Evolutionary conservation across 2,797 vertebrate genomes (phyloP).

Genomic region (Artibeus jamaicensis): DNA sequence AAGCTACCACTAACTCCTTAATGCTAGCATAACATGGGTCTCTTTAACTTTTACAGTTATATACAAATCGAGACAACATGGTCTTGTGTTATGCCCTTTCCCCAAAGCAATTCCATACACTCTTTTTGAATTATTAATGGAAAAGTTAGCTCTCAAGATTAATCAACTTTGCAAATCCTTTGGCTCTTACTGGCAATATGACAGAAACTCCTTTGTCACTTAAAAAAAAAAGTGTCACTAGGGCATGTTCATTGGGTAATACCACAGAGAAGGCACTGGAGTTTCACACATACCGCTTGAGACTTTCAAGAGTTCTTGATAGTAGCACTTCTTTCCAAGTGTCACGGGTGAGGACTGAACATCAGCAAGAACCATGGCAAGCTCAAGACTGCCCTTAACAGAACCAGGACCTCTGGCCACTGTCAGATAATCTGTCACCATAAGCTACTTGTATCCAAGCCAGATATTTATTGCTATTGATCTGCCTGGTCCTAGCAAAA

Average conservation of each 20-base stretch:
- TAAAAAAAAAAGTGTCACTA: constrained; percentile 6
- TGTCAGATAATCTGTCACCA: constrained; percentile 88
- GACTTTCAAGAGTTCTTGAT: constrained; percentile 18
- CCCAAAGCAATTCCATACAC: constrained; percentile 56
- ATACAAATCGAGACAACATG: constrained; percentile 9
- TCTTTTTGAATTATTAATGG: constrained; percentile 53
- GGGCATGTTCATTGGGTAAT: constrained; percentile 20
- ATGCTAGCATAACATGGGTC: background rate
- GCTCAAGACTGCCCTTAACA: constrained; percentile 78
- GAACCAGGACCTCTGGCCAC: constrained; percentile 85
- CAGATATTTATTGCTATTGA: constrained; percentile 99
- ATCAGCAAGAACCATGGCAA: constrained; percentile 72
- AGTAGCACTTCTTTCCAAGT: constrained; percentile 33
- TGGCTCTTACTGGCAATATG: constrained; percentile 71
- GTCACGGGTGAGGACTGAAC: constrained; percentile 64
- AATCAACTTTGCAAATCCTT: constrained; percentile 74
- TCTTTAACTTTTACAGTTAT: background rate
- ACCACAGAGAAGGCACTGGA: background rate
- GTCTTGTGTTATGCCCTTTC: background rate
- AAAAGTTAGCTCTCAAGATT: constrained; percentile 73
- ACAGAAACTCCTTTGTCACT: constrained; percentile 55
- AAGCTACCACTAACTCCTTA: background rate
- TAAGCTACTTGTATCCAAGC: constrained; percentile 88
- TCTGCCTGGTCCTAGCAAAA: constrained; percentile 94
- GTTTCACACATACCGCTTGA: background rate